Conservation (phyloP, 2,797 vertebrate genomes). For the Protonibea diacanthus region DNA sequence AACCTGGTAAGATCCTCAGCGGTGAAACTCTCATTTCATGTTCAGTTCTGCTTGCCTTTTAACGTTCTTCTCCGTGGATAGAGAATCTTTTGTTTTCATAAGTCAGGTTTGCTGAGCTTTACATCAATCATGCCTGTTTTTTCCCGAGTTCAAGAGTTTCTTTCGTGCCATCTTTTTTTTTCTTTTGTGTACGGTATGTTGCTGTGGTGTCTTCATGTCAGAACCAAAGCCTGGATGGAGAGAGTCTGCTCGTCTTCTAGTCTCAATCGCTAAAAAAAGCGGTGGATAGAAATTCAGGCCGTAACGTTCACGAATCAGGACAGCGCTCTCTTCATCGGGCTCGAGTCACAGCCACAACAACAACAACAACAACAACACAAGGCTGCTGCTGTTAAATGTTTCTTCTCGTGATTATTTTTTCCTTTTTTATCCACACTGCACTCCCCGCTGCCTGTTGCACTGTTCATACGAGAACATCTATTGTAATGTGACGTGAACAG, state of each 20-base stretch:
- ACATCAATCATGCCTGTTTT: slow-evolving; percentile 40
- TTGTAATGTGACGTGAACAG: slow-evolving; percentile 17
- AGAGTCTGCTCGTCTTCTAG: slow-evolving; percentile 62
- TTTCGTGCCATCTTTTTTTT: slow-evolving; percentile 31
- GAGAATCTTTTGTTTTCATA: slow-evolving; percentile 53
- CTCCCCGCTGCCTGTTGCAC: slow-evolving; percentile 35
- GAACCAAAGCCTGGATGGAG: slow-evolving; percentile 54
- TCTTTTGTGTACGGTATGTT: slow-evolving; percentile 40
- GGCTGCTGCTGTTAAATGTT: slow-evolving; percentile 32
- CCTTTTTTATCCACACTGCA: slow-evolving; percentile 39
- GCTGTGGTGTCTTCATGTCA: slow-evolving; percentile 56
- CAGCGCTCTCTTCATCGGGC: slow-evolving; percentile 70
- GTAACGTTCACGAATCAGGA: neutral
- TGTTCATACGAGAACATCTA: slow-evolving; percentile 20
- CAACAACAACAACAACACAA: slow-evolving; percentile 34
- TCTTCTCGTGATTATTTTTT: neutral
- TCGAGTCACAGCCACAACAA: slow-evolving; percentile 35
- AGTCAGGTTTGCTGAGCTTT: slow-evolving; percentile 34
- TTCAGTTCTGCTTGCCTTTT: slow-evolving; percentile 69
- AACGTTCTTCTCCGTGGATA: slow-evolving; percentile 42
- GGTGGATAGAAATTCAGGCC: neutral
- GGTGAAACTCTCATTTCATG: slow-evolving; percentile 68
- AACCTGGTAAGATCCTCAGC: slow-evolving; percentile 84
- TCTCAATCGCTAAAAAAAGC: neutral
- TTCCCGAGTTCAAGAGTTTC: neutral